Evolutionary conservation across 1,140 invertebrate species (phyloP).

Genomic region (Diuraphis noxia): DNA sequence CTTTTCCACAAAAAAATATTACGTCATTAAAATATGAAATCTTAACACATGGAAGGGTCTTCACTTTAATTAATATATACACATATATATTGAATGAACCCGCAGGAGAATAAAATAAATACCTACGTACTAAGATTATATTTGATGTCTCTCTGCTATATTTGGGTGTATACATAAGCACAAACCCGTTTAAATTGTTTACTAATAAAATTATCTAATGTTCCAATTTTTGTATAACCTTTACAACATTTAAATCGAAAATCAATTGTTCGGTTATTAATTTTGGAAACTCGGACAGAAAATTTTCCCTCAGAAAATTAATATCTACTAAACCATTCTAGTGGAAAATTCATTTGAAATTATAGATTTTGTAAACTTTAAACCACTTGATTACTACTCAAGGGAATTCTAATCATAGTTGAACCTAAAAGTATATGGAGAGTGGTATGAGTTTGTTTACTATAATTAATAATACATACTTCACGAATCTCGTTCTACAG

Average conservation of each 20-base stretch:
- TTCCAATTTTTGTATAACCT: background rate
- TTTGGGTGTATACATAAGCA: background rate
- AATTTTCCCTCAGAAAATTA: background rate
- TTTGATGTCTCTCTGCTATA: background rate
- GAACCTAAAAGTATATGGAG: too few species aligned
- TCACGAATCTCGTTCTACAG: background rate
- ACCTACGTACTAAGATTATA: background rate
- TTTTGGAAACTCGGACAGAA: background rate
- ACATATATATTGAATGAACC: too few species aligned
- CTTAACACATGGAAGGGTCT: background rate
- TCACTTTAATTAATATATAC: background rate
- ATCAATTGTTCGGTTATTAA: background rate
- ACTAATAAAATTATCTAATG: too few species aligned
- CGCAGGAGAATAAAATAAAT: background rate
- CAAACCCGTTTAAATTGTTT: background rate
- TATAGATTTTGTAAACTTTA: background rate
- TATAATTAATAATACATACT: background rate
- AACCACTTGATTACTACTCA: background rate
- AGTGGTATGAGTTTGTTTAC: background rate
- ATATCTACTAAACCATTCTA: background rate
- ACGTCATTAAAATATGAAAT: too few species aligned
- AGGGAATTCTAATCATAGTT: background rate
- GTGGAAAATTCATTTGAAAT: background rate
- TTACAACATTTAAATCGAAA: background rate
- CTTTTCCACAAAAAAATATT: background rate